A percentile compares a stretch with the other conserved stretches of the same genome.
Evolutionary conservation across 2,888 invertebrate genomes (phyloP).

Genomic region (Coecobrya sp.): DNA sequence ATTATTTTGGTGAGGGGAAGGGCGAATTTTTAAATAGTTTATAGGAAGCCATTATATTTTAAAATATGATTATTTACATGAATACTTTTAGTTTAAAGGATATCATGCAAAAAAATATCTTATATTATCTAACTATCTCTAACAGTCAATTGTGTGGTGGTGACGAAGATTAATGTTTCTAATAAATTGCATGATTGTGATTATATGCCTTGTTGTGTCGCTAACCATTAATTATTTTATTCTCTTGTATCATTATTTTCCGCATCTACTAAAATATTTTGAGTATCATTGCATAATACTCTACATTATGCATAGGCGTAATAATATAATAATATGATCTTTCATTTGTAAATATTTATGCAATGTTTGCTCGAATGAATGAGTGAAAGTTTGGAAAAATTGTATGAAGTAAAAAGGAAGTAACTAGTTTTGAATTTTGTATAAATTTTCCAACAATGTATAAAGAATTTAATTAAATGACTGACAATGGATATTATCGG

Average conservation of each 20-base stretch:
- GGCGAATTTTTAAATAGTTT: background rate
- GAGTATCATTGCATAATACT: background rate
- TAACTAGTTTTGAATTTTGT: background rate
- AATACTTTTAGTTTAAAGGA: too few relatives aligned
- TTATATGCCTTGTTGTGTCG: background rate
- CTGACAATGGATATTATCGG: slow-evolving; percentile 3
- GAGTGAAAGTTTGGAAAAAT: slow-evolving; percentile 34
- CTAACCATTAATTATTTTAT: slow-evolving; percentile 10
- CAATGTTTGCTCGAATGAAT: background rate
- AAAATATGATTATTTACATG: too few relatives aligned
- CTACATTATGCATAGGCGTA: background rate
- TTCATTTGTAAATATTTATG: slow-evolving; percentile 2
- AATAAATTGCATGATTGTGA: background rate
- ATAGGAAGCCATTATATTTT: background rate
- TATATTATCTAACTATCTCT: too few relatives aligned
- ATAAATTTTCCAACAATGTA: background rate
- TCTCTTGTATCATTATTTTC: slow-evolving; percentile 2
- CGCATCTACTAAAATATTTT: background rate
- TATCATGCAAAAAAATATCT: background rate
- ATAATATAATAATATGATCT: background rate
- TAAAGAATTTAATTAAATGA: background rate
- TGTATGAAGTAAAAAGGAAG: background rate
- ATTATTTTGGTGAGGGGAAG: background rate
- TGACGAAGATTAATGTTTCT: background rate
- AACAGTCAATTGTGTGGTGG: background rate